These are phyloP conservation scores for Pongo abelii DNA, from an alignment of 2,113 vertebrate species.

Conservation along the genomic window DNA sequence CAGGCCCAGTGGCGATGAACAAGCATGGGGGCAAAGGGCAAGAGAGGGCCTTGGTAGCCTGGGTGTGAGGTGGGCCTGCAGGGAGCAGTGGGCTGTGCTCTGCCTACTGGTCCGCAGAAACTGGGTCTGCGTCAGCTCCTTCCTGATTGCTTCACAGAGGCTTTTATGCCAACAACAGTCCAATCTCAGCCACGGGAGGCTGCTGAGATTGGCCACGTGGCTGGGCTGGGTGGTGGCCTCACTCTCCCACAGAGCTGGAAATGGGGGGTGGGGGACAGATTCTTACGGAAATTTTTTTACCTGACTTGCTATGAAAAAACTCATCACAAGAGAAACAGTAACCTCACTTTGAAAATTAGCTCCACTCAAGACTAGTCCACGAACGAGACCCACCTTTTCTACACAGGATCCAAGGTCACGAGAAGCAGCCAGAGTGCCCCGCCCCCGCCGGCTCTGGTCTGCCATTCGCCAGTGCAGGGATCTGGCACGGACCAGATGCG, in stretches of 20 bases:
- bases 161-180: no score
- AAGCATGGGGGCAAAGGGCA: not conserved
- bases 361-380: constrained; percentile 80
- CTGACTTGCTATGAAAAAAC: constrained; percentile 83
- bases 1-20: accelerated
- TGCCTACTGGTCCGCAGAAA: not conserved
- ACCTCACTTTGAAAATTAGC: constrained; percentile 82
- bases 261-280: constrained; percentile 80
- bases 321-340: constrained; percentile 73
- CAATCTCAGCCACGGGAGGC: constrained; percentile 71
- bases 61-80: accelerated
- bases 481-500: constrained; percentile 83
- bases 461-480: constrained; percentile 83
- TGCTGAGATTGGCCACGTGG: constrained; percentile 75
- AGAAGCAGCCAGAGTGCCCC: constrained; percentile 59
- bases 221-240: constrained; percentile 65
- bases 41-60: not conserved
- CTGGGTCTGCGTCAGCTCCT: not conserved
- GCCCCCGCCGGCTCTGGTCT: constrained; percentile 83
- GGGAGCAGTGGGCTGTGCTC: not conserved
- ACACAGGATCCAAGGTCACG: constrained; percentile 70
- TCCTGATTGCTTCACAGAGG: not conserved
- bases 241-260: constrained; percentile 82
- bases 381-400: constrained; percentile 73
- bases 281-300: constrained; percentile 84